These are phyloP conservation scores for Cyphomyrus discorhynchus DNA, from an alignment of 2,113 vertebrate genomes.

Conservation along the genomic window DNA sequence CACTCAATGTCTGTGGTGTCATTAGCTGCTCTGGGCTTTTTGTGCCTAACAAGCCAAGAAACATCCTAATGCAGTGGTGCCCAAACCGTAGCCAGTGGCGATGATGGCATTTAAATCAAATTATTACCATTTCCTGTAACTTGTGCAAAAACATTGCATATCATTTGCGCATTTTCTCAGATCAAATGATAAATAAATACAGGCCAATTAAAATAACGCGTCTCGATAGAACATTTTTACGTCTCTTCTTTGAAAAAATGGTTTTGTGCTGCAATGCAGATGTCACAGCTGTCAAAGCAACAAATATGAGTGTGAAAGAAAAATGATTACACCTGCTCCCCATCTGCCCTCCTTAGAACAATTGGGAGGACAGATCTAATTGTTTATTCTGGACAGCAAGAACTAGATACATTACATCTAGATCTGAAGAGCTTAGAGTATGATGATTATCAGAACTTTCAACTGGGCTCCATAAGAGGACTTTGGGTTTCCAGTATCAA, in stretches of 20 bases:
- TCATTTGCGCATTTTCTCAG: neutral
- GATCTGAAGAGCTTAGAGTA: conserved; percentile 1
- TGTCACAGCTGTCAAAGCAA: neutral
- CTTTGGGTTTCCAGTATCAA: neutral
- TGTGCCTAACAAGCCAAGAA: neutral
- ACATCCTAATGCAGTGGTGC: neutral
- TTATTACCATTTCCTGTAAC: neutral
- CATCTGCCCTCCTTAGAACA: neutral
- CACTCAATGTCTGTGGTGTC: neutral
- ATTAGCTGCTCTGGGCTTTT: neutral
- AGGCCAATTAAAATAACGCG: neutral
- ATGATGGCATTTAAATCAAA: neutral
- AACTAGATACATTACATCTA: neutral
- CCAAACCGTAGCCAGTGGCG: neutral
- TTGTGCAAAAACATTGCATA: neutral
- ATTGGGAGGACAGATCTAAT: neutral
- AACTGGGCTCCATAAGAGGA: neutral
- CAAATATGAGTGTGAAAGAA: neutral
- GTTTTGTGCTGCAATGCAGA: neutral
- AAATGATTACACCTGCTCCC: neutral
- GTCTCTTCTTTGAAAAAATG: neutral
- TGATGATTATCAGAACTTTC: conserved; percentile 9
- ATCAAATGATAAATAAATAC: neutral
- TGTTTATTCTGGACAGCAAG: neutral
- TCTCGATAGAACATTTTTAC: no score